Conservation (phyloP, 2,113 vertebrate genomes). For the Stegostoma tigrinum region DNA sequence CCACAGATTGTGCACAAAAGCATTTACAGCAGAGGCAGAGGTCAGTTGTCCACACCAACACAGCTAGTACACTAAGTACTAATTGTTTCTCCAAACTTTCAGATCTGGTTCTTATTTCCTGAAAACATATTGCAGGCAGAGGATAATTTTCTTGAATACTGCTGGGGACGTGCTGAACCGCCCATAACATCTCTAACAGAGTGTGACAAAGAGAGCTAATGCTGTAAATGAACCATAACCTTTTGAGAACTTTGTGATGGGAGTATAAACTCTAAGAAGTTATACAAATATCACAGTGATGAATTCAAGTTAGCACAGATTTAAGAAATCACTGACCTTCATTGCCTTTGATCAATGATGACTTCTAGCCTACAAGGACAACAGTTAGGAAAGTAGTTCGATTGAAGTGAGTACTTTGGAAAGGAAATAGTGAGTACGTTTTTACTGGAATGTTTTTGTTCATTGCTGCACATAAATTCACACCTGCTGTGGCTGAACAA, state of each 20-base stretch:
- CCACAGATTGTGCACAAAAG: no score
- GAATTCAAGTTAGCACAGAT: neutral
- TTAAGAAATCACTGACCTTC: neutral
- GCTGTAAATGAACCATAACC: neutral
- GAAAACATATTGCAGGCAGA: neutral
- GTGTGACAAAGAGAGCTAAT: neutral
- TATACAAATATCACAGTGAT: neutral
- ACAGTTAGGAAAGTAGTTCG: neutral
- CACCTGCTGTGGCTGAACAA: neutral
- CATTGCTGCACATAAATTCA: neutral
- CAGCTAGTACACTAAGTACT: no score
- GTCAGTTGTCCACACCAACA: no score
- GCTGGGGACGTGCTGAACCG: neutral
- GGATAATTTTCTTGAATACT: neutral
- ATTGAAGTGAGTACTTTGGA: neutral
- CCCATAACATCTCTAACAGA: neutral
- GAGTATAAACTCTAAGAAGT: neutral
- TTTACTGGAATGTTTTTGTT: neutral
- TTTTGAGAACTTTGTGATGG: neutral
- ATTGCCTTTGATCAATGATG: neutral
- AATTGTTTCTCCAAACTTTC: no score
- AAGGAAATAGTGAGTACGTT: neutral
- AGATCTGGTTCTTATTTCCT: neutral
- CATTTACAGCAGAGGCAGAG: no score
- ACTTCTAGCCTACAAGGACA: neutral